A percentile compares a stretch with the other conserved stretches of the same genome.
These are phyloP conservation scores for rat (Rattus norvegicus) DNA, from an alignment of 2,113 vertebrate species.

Conservation along the genomic window GRCr8 NC_086027.1:67768001-67768500, in stretches of 20 bases:
- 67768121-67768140: neutral
- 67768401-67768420: neutral
- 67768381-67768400: neutral
- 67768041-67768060: neutral
- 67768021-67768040: neutral
- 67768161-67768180: neutral
- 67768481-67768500: neutral
- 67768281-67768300: neutral
- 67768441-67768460: neutral
- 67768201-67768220: neutral
- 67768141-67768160: neutral
- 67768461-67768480: neutral
- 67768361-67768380: neutral
- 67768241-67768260: neutral
- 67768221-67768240: neutral
- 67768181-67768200: neutral
- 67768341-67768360: neutral
- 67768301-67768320: neutral
- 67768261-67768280: no score
- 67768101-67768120: neutral
- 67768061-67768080: neutral
- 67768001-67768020: neutral
- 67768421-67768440: neutral
- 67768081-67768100: neutral
- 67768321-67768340: neutral